Base-by-base conservation (phyloP, 2,888 invertebrate species). In the Trachelus iudaicus region DNA sequence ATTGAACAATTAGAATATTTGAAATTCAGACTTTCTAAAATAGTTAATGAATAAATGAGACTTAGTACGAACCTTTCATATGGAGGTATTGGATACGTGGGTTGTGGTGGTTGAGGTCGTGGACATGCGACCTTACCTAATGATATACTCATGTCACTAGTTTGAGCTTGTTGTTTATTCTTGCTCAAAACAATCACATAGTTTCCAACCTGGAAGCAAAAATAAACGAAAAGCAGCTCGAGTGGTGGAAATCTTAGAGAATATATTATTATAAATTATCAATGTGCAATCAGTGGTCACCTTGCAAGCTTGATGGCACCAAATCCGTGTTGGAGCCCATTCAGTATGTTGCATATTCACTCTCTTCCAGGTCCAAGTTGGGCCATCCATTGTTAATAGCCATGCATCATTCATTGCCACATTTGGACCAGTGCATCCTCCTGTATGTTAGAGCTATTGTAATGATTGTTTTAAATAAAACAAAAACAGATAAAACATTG, bases 261-360 rank as follows among this genome's bases (percentile, higher is more conserved):
- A 56, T 1, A 56, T 13, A 56, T 79, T 79, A 12, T 34, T 79
- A 12, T 34, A 73, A n/a, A 73, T 73, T 73, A 15, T 40, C n/a
- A 71, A 68, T 78, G 31, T 23, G 31, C 73, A 11, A 68, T 40
- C 69, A 69, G 37, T 76, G 77, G 86, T 87, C 92, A 95, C 95
- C 92, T 94, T 95, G 91, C 98, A 98, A 75, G 97, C 97, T 77
- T 98, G 97, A 92, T 98, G 97, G 90, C 97, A 98, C 97, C 98
- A 98, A 89, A 98, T 95, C 88, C 97, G 96, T 1, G 96, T 95
- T 34, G 98, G 96, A 71, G 96, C 95, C 93, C 95, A 95, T 87
- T 96, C 95, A 84, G 95, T 94, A 89, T 97, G 96, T 82, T 94
- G 93, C 37, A 98, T 95, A 80, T 94, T 94, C 75, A 98, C 92